Conservation (phyloP, 2,113 vertebrate genomes). For the Paradisaea rubra region DNA sequence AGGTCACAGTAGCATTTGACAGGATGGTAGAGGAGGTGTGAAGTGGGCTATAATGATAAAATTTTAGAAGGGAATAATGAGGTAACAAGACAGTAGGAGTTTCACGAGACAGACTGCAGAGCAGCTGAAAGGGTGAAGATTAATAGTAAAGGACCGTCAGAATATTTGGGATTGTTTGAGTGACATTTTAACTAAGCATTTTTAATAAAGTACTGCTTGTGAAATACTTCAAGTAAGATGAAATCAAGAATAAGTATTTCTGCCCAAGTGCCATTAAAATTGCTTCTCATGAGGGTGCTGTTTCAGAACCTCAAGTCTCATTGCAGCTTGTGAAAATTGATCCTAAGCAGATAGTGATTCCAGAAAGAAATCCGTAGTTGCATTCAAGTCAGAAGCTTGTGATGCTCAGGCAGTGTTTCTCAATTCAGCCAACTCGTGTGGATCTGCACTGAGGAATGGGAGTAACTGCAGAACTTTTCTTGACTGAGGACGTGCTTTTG, state of each 20-base stretch:
- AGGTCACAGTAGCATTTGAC: slow-evolving; percentile 12
- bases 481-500: background rate
- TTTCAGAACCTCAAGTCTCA: background rate
- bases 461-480: background rate
- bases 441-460: background rate
- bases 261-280: background rate
- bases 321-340: background rate
- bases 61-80: slow-evolving; percentile 18
- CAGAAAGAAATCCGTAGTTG: background rate
- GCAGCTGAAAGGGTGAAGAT: background rate
- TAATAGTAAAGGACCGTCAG: background rate
- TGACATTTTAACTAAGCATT: background rate
- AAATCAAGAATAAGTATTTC: background rate
- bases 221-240: background rate
- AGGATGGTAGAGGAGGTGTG: slow-evolving; percentile 23
- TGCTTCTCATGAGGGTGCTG: background rate
- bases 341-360: background rate
- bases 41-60: slow-evolving; percentile 5
- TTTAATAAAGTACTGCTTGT: background rate
- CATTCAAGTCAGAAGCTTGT: background rate
- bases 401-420: background rate
- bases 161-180: background rate
- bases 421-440: background rate
- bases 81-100: slow-evolving; percentile 21
- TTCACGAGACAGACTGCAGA: background rate